Evolutionary conservation across 2,797 vertebrate species (phyloP).

Genomic region (Meriones psammophilus): DNA sequence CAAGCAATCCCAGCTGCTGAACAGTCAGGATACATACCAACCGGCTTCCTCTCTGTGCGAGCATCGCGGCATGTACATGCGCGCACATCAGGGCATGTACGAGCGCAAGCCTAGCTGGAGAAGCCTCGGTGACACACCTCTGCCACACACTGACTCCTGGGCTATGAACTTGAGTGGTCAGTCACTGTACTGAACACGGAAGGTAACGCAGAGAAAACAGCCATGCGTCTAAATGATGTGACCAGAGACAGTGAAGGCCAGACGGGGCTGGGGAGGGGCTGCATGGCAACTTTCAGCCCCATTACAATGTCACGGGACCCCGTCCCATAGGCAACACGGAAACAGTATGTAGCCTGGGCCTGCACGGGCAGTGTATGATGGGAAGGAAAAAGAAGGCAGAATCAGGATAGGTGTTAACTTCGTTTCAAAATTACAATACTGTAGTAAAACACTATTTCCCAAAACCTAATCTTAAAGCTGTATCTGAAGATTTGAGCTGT

Average conservation of each 20-base stretch:
- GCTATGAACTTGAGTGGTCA: rapidly evolving
- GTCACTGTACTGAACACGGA: too few relatives aligned
- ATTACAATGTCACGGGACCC: neutral
- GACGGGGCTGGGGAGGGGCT: neutral
- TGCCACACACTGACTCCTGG: neutral
- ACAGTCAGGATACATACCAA: neutral
- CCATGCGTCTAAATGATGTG: neutral
- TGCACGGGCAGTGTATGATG: neutral
- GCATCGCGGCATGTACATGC: too few relatives aligned
- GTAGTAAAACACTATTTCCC: neutral
- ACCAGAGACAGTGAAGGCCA: neutral
- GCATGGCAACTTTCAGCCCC: rapidly evolving
- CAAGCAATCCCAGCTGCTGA: neutral
- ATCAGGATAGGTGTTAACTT: neutral
- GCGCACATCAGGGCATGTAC: too few relatives aligned
- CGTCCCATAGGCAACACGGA: neutral
- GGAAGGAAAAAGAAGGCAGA: neutral
- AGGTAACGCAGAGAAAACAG: neutral
- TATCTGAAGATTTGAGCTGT: neutral
- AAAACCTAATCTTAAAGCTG: neutral
- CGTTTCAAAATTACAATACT: slow-evolving; percentile 25
- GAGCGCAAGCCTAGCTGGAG: rapidly evolving
- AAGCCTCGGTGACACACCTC: rapidly evolving
- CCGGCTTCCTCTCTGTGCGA: neutral
- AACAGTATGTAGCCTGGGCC: rapidly evolving